Percentiles rank a stretch among this genome's conserved stretches.
These are phyloP conservation scores for Gymnosoma rotundatum DNA, from an alignment of 2,888 invertebrate genomes.

Conservation along the genomic window DNA sequence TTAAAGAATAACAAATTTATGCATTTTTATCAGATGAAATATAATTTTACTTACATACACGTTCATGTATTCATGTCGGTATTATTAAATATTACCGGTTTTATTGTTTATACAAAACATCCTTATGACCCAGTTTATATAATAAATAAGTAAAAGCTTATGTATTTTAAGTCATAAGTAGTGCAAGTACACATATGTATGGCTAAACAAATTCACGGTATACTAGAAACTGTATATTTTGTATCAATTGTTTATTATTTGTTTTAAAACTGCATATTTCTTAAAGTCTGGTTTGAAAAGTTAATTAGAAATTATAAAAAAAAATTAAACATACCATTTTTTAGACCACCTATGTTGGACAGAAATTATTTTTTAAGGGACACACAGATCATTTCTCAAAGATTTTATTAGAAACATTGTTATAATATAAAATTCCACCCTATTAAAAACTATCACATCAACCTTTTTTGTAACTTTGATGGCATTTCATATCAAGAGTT, in stretches of 20 bases:
- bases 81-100: slow-evolving; percentile 65
- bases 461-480: too few species aligned
- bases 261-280: neutral
- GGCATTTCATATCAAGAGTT: too few species aligned
- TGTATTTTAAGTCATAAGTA: slow-evolving; percentile 44
- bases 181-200: slow-evolving; percentile 20
- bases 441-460: too few species aligned
- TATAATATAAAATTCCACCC: too few species aligned
- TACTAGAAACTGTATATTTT: slow-evolving; percentile 40
- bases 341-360: neutral
- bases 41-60: slow-evolving; percentile 15
- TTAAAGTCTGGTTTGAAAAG: neutral
- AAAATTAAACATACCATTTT: neutral
- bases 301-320: neutral
- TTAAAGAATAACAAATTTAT: slow-evolving; percentile 13
- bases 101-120: slow-evolving; percentile 67
- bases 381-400: too few species aligned
- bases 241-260: neutral
- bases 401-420: too few species aligned
- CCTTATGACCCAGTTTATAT: slow-evolving; percentile 64
- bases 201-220: slow-evolving; percentile 1
- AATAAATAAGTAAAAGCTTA: slow-evolving; percentile 23
- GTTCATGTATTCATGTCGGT: slow-evolving; percentile 56
- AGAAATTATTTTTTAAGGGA: neutral
- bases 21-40: slow-evolving; percentile 62